Base-by-base conservation (phyloP, 2,888 invertebrate species). In the Apodemia duryi region DNA sequence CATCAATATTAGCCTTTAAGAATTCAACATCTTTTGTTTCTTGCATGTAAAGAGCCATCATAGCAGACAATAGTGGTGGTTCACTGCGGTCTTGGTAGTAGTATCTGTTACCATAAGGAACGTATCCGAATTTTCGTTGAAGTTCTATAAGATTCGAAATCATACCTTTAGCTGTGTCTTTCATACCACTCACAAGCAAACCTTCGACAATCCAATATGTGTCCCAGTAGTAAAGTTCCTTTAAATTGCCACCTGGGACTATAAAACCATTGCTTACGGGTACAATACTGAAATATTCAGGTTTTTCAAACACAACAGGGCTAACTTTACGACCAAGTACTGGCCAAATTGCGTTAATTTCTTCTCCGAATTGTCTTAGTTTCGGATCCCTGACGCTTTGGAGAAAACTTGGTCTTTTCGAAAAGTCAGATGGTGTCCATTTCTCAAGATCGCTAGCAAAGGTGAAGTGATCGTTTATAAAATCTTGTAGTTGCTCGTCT, bases 161-260 rank as follows among this genome's bases (percentile, higher is more conserved):
- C 92, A 97, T 95, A 2, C 96, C 96, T 80, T 88, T 89, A 0
- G 93, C 96, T 0, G 97, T 97, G 4, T 92, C 85, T 7, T 91
- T 79, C 97, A 97, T 97, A 69, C 95, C 96, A 68, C 95, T 95
- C 6, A 95, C 88, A 0, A 97, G 86, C 3, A 97, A 86, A 0
- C 97, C 97, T 78, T 95, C 94, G 60, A 97, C 92, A 63, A 97
- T 96, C 97, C 97, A 97, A 81, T 95, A 97, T 0, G 97, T 94
- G 77, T 97, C 97, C 97, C 97, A 97, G 79, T 97, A 97, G 81
- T 97, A 97, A 65, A 95, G 90, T 77, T 95, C 96, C 74, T 90
- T 86, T 87, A 97, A 93, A 80, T 97, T 76, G 69, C 97, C 93
- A 72, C 96, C 94, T 21, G 93, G 96, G 73, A 93, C 94, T 46